phyloP scores from a whole-genome alignment of 2,113 vertebrate species.

The Anoura caudifer region DNA sequence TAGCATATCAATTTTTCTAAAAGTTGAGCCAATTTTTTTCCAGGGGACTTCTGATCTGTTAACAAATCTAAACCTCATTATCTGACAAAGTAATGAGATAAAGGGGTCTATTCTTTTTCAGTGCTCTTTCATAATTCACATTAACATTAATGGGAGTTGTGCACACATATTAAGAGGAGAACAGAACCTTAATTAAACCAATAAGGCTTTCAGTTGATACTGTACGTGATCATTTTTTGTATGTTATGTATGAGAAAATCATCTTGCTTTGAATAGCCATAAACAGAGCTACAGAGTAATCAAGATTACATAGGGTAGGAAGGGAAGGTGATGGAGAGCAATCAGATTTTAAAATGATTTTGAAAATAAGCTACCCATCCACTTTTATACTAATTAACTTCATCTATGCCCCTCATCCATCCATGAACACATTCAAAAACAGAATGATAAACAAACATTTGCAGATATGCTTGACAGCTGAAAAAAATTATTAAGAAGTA shows the following conservation, averaged over 20 bases:
- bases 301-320: conserved; percentile 49
- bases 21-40: conserved; percentile 67
- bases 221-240: conserved; percentile 67
- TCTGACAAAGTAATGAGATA: conserved; percentile 80
- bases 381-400: conserved; percentile 61
- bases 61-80: conserved; percentile 85
- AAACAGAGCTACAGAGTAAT: conserved; percentile 67
- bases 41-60: conserved; percentile 79
- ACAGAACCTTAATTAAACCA: conserved; percentile 84
- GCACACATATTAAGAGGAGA: conserved; percentile 79
- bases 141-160: conserved; percentile 82
- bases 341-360: conserved; percentile 64
- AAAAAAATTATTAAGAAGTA: conserved; percentile 58
- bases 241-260: conserved; percentile 72
- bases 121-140: conserved; percentile 76
- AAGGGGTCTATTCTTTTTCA: conserved; percentile 77
- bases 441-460: conserved; percentile 67
- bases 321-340: conserved; percentile 10
- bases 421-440: conserved; percentile 52
- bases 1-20: conserved; percentile 74
- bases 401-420: neutral
- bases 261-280: conserved; percentile 68
- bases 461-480: conserved; percentile 56
- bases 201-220: conserved; percentile 79
- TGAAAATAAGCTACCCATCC: conserved; percentile 42